Conservation (phyloP, 2,797 vertebrate genomes). For the Kryptopterus vitreolus region DNA sequence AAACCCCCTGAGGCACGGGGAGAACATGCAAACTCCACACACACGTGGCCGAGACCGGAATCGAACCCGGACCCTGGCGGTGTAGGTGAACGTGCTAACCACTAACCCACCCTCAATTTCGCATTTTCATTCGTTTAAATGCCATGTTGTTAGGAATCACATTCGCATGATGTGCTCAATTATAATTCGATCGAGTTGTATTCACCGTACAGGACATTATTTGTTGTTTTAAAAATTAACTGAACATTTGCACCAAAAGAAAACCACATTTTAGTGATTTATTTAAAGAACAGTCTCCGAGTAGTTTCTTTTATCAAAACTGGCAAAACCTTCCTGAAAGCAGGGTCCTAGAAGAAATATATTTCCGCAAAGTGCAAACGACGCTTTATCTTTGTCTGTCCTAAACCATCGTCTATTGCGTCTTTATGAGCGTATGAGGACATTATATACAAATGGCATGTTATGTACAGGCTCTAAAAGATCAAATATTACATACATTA, state of each 20-base stretch:
- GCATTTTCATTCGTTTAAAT: no score
- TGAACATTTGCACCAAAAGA: not conserved
- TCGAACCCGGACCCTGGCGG: no score
- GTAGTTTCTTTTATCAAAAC: not conserved
- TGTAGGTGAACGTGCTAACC: no score
- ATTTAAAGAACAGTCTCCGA: not conserved
- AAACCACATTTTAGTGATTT: constrained; percentile 8
- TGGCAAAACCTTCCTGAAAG: constrained; percentile 10
- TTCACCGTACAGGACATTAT: no score
- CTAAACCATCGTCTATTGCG: not conserved
- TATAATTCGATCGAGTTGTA: no score
- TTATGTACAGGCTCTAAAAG: constrained; percentile 35
- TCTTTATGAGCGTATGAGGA: constrained; percentile 14
- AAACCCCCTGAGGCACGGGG: no score
- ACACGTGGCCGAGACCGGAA: no score
- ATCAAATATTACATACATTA: constrained; percentile 30
- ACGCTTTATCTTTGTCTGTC: not conserved
- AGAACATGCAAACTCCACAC: no score
- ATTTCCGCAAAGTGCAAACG: not conserved
- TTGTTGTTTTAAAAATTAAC: no score
- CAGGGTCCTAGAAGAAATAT: not conserved
- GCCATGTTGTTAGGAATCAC: no score
- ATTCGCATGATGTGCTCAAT: no score
- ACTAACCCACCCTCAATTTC: no score
- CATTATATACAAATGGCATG: constrained; percentile 34